Evolutionary conservation across 2,113 vertebrate genomes (phyloP).

Genomic region (Junco hyemalis): DNA sequence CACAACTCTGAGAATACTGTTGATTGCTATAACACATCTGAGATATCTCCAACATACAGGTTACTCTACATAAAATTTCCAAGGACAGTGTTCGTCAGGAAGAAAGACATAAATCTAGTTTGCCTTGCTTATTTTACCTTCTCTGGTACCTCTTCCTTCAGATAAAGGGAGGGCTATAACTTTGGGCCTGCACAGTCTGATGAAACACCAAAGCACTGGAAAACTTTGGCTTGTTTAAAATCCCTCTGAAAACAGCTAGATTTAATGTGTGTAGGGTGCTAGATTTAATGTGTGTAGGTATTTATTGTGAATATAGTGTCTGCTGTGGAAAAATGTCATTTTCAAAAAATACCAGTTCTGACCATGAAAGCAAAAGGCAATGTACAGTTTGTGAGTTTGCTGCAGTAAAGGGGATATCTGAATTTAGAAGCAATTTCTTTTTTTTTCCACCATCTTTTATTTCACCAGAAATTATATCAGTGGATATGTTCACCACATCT

Average conservation of each 20-base stretch:
- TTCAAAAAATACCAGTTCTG: neutral
- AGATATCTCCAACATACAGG: neutral
- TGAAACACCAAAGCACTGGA: neutral
- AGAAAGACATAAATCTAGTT: neutral
- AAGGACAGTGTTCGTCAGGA: neutral
- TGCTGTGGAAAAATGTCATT: neutral
- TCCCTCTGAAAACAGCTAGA: neutral
- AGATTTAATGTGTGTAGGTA: neutral
- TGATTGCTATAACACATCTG: neutral
- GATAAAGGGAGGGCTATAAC: neutral
- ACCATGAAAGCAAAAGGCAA: neutral
- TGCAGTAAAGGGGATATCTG: neutral
- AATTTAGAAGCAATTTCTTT: neutral
- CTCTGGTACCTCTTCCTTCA: neutral
- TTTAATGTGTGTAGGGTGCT: neutral
- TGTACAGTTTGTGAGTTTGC: neutral
- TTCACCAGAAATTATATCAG: neutral
- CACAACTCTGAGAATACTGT: neutral
- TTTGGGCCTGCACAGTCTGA: neutral
- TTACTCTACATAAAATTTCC: neutral
- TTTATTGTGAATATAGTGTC: neutral
- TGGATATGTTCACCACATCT: neutral
- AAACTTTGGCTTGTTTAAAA: neutral
- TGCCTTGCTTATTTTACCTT: neutral
- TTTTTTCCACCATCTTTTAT: neutral